phyloP scores from a whole-genome alignment of 2,113 vertebrate species.

The Solea solea region DNA sequence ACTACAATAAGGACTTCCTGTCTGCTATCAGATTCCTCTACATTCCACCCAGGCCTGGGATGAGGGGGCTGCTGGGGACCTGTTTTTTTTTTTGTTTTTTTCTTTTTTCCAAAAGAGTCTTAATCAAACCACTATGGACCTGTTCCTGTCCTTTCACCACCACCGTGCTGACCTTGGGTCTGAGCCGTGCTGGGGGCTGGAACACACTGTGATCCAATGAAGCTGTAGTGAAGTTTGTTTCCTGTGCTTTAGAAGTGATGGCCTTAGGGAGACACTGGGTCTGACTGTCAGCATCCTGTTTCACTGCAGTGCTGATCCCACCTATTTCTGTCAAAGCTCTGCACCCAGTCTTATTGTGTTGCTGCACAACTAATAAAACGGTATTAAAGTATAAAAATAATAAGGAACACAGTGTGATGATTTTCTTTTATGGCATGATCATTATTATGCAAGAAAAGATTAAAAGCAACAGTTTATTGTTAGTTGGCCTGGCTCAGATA shows the following conservation, averaged over 20 bases:
- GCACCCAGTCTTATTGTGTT: constrained; percentile 3
- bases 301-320: constrained; percentile 29
- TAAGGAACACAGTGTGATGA: neutral
- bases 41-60: constrained; percentile 62
- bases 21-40: constrained; percentile 79
- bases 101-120: constrained; percentile 42
- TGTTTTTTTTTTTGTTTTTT: constrained; percentile 55
- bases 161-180: constrained; percentile 8
- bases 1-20: constrained; percentile 91
- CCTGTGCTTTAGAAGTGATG: constrained; percentile 26
- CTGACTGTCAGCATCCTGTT: constrained; percentile 32
- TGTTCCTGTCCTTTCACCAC: constrained; percentile 38
- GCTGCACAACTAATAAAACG: neutral
- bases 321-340: constrained; percentile 15
- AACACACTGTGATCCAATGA: constrained; percentile 24
- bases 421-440: neutral
- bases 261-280: constrained; percentile 41
- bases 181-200: constrained; percentile 25
- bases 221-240: constrained; percentile 19
- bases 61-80: constrained; percentile 49
- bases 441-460: too few relatives aligned
- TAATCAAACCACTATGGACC: constrained; percentile 52
- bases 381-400: neutral
- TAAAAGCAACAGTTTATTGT: too few relatives aligned
- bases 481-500: too few relatives aligned